phyloP scores from a whole-genome alignment of 2,888 invertebrate species.

The Lissonota sp. region DNA sequence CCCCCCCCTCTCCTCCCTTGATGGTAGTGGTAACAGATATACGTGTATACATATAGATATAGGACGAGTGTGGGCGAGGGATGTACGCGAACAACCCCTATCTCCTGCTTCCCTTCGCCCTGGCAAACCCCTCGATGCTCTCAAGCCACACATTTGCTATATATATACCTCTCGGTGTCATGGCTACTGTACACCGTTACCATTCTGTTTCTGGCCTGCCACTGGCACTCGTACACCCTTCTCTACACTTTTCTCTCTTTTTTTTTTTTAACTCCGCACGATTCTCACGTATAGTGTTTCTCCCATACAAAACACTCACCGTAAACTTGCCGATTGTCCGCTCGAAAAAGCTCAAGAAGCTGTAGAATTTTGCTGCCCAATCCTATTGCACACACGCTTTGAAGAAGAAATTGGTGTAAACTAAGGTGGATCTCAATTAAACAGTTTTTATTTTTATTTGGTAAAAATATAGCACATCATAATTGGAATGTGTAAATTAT shows the following conservation, averaged over 20 bases:
- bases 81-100: slow-evolving; percentile 52
- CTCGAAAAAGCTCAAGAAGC: no score
- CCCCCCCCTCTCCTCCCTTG: slow-evolving; percentile 21
- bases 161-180: slow-evolving; percentile 69
- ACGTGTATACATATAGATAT: slow-evolving; percentile 21
- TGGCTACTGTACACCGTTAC: slow-evolving; percentile 73
- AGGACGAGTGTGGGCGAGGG: slow-evolving; percentile 36
- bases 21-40: slow-evolving; percentile 21
- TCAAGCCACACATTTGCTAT: slow-evolving; percentile 65
- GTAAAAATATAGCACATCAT: no score
- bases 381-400: no score
- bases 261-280: neutral
- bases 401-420: no score
- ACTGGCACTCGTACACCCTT: slow-evolving; percentile 9
- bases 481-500: no score
- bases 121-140: slow-evolving; percentile 67
- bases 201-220: slow-evolving; percentile 58
- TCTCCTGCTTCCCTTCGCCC: slow-evolving; percentile 67
- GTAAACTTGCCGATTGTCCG: no score
- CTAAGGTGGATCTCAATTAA: no score
- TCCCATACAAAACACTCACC: neutral
- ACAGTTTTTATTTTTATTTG: no score
- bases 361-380: no score
- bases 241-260: slow-evolving; percentile 10
- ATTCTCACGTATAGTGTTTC: slow-evolving; percentile 28